Percentiles rank a stretch among this genome's conserved stretches.
Evolutionary conservation across 2,797 vertebrate species (phyloP).

Genomic region (Tarsius wallacei): DNA sequence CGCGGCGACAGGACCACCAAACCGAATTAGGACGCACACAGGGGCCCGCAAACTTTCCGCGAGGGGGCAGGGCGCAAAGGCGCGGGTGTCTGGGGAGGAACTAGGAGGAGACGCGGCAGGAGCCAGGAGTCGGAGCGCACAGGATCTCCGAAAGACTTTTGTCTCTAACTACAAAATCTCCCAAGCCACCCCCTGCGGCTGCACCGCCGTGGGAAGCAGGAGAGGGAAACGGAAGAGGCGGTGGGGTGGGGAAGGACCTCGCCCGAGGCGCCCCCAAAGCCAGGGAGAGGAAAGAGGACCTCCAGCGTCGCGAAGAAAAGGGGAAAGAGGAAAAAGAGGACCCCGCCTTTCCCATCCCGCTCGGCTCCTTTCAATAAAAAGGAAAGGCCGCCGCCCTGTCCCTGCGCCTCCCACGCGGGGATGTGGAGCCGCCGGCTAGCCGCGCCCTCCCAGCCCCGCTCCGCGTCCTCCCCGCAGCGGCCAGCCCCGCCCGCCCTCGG

Average conservation of each 20-base stretch:
- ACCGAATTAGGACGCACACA: background rate
- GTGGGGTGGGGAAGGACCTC: background rate
- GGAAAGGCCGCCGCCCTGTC: conserved; percentile 48
- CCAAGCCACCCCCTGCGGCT: conserved; percentile 68
- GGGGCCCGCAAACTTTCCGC: background rate
- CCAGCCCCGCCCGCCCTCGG: background rate
- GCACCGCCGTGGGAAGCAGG: background rate
- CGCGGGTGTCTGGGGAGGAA: background rate
- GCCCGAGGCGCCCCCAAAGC: background rate
- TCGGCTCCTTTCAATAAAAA: background rate
- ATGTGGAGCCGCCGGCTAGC: background rate
- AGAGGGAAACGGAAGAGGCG: background rate
- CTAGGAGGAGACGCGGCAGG: background rate
- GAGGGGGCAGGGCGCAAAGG: too few species aligned
- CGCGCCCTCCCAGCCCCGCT: conserved; percentile 10
- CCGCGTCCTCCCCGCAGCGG: background rate
- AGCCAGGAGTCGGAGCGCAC: background rate
- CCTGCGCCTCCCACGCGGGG: background rate
- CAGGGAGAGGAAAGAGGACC: background rate
- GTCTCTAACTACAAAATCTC: background rate
- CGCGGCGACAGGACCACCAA: background rate
- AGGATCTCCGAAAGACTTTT: background rate
- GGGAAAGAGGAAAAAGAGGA: conserved; percentile 6
- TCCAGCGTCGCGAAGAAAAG: conserved; percentile 52
- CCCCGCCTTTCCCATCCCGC: conserved; percentile 64